Percentiles rank a stretch among this genome's conserved stretches.
phyloP scores from a whole-genome alignment of 1,140 invertebrate genomes.

The Bombus picipes region DNA sequence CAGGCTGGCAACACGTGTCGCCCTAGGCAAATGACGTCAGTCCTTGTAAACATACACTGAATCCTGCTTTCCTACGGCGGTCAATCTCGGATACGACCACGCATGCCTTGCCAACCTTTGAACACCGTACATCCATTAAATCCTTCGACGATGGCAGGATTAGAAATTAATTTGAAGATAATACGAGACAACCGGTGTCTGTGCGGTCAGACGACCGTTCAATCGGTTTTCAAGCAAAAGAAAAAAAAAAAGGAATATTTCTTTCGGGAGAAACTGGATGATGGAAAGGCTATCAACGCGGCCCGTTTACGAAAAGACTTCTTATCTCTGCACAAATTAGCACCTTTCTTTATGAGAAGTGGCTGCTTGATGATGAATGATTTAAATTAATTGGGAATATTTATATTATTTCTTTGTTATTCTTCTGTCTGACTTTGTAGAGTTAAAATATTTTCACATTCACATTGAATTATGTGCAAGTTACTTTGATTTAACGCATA shows the following conservation, averaged over 20 bases:
- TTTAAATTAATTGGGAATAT: background rate
- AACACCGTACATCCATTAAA: slow-evolving; percentile 68
- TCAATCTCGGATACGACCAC: slow-evolving; percentile 50
- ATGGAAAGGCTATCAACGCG: background rate
- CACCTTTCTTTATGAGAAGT: background rate
- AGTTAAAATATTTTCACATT: too few relatives aligned
- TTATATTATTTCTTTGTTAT: background rate
- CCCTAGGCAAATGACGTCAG: slow-evolving; percentile 69
- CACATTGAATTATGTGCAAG: too few relatives aligned
- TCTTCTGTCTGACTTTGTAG: too few relatives aligned
- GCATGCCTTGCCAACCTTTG: slow-evolving; percentile 48
- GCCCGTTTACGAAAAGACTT: background rate
- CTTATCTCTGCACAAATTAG: background rate
- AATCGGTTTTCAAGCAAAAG: background rate
- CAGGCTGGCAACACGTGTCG: slow-evolving; percentile 69
- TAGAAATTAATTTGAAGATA: slow-evolving; percentile 61
- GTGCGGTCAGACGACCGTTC: background rate
- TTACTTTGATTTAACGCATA: too few relatives aligned
- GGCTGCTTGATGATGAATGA: background rate
- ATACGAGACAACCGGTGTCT: background rate
- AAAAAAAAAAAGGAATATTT: too few relatives aligned
- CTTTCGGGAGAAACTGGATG: background rate
- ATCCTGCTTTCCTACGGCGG: slow-evolving; percentile 60
- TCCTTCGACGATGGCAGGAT: slow-evolving; percentile 55
- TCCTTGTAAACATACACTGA: slow-evolving; percentile 59